phyloP scores from a whole-genome alignment of 2,113 vertebrate genomes.

The Rhegmatorhina hoffmannsi region DNA sequence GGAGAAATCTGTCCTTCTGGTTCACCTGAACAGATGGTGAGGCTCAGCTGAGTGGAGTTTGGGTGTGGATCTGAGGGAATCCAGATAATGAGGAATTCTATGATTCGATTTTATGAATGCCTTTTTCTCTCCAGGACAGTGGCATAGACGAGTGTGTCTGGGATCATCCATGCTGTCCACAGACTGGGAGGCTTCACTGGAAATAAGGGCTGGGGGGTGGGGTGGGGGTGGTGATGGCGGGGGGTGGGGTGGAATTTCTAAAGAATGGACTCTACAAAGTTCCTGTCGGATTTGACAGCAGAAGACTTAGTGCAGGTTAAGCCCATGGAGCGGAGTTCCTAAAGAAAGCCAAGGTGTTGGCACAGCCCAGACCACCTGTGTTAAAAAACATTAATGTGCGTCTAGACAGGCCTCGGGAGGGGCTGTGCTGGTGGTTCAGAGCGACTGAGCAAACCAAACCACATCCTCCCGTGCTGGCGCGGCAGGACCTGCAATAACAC shows the following conservation, averaged over 20 bases:
- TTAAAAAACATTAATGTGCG: background rate
- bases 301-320: background rate
- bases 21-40: background rate
- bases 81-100: background rate
- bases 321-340: background rate
- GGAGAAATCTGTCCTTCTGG: background rate
- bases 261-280: background rate
- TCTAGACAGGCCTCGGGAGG: constrained; percentile 1
- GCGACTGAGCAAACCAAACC: constrained; percentile 37
- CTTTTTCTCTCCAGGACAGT: no score
- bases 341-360: background rate
- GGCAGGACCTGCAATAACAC: background rate
- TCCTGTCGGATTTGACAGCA: background rate
- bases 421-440: background rate
- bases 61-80: background rate
- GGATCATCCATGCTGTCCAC: background rate
- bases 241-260: fast-evolving
- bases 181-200: background rate
- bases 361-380: background rate
- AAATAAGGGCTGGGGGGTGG: fast-evolving
- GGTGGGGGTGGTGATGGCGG: no score
- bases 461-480: constrained; percentile 20
- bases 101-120: no score
- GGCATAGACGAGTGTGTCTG: fast-evolving
- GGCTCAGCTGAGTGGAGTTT: fast-evolving